A percentile compares a stretch with the other conserved stretches of the same genome.
phyloP scores from a whole-genome alignment of 2,797 vertebrate species.

The Dicrostonyx torquatus region DNA sequence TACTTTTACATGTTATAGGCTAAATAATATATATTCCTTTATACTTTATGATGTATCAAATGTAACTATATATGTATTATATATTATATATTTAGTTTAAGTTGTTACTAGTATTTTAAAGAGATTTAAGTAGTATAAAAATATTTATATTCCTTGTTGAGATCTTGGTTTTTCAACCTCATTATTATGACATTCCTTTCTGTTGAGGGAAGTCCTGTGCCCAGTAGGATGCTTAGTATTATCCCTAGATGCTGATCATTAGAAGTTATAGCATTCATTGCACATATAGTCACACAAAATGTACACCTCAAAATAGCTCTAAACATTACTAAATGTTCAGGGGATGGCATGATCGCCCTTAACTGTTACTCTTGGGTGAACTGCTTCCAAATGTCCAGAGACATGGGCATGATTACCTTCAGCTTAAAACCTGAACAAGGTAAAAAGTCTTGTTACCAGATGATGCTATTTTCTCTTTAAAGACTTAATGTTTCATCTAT shows the following conservation, averaged over 20 bases:
- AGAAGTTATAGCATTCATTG: not conserved
- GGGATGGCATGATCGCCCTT: not conserved
- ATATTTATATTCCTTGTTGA: conserved; percentile 35
- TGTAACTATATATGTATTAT: too few relatives aligned
- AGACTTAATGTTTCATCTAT: not conserved
- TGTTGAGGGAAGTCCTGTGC: too few relatives aligned
- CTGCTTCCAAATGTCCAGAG: not conserved
- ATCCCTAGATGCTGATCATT: not conserved
- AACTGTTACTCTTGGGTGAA: not conserved
- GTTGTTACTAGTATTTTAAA: not conserved
- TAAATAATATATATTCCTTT: not conserved
- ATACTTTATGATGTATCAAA: too few relatives aligned
- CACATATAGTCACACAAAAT: not conserved
- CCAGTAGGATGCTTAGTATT: not conserved
- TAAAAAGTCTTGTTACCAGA: not conserved
- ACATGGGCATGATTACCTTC: not conserved
- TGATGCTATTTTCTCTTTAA: conserved; percentile 34
- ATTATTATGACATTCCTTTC: not conserved
- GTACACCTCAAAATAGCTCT: not conserved
- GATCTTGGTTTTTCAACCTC: not conserved
- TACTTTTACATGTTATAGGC: not conserved
- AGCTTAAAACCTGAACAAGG: not conserved
- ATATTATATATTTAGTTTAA: not conserved
- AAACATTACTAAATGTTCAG: not conserved
- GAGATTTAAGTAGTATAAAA: conserved; percentile 25